Base-by-base conservation (phyloP, 64 coral and sea anemone genomes). In the Anthopleura sola region DNA sequence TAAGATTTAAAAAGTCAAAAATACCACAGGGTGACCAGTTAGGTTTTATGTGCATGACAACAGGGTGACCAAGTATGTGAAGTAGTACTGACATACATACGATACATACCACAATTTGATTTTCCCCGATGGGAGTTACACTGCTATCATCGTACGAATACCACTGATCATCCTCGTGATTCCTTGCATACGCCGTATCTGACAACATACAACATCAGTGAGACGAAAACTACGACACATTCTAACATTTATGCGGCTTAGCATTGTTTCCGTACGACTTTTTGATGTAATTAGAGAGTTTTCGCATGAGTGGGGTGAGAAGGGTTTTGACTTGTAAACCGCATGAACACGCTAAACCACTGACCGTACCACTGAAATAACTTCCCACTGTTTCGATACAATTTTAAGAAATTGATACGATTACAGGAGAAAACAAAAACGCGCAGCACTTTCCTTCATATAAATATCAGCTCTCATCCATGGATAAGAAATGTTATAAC, bases 81-180 rank as follows among this genome's bases (percentile, higher is more conserved):
- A 71, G 10, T 33, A 15, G 5, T 68, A 26, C n/a, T 17, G 10
- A 26, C 6, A 68, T 33, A 54, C 13, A 24, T 55, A 17, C 50
- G 13, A 58, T 23, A 92, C 93, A 79, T 95, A 99, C 97, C 36
- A 95, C 50, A 64, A 95, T 85, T 76, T 94, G 90, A 37, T 28
- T 54, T 84, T 99, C 93, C 0, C 82, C 75, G 16, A 90, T 89
- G 24, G 89, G 68, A 29, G 92, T 87, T 17, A 99, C 97, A 51
- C 93, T 95, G 79, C 97, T 99, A 75, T 99, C 97, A 81, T 99
- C 97, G 88, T 94, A 99, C 6, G 87, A 95, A 68, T 99, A 99
- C 97, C 97, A 99, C 31, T 86, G 75, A 24, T 79, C 89, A 37
- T 99, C 90, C 39, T 92, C 89, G 68, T 86, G 88, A 40, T 95